Percentiles rank a stretch among this genome's conserved stretches.
Evolutionary conservation across 2,797 vertebrate genomes (phyloP).

Genomic region (Micromesistius poutassou): DNA sequence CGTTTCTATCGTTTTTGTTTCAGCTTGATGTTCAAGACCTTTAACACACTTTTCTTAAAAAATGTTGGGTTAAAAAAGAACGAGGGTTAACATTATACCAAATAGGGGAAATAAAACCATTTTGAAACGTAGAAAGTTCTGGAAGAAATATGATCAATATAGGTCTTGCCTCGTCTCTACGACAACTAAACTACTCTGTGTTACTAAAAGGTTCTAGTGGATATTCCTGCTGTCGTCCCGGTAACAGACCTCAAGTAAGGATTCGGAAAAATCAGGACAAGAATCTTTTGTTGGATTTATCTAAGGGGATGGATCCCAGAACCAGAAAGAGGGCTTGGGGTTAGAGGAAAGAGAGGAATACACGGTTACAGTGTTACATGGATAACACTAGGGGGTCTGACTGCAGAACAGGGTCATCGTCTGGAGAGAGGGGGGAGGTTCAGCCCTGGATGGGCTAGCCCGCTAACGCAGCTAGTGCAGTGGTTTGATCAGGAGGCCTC

Average conservation of each 20-base stretch:
- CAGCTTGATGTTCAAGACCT: not conserved
- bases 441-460: conserved; percentile 7
- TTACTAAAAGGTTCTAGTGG: too few species aligned
- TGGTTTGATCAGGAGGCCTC: conserved; percentile 56
- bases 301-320: too few species aligned
- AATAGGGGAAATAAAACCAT: not conserved
- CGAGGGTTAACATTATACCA: not conserved
- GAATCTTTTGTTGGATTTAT: too few species aligned
- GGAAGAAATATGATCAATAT: not conserved
- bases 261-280: too few species aligned
- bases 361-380: not conserved
- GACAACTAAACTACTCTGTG: too few species aligned
- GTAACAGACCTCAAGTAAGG: too few species aligned
- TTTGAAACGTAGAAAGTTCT: not conserved
- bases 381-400: too few species aligned
- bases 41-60: not conserved
- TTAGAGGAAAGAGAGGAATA: too few species aligned
- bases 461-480: conserved; percentile 34
- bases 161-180: not conserved
- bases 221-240: too few species aligned
- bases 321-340: not conserved
- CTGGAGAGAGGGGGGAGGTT: not conserved
- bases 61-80: too few species aligned
- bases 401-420: not conserved
- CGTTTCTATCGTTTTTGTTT: not conserved